A percentile compares a stretch with the other conserved stretches of the same genome.
These are phyloP conservation scores for Penaeus japonicus DNA, from an alignment of 1,140 invertebrate species.

Conservation along the genomic window DNA sequence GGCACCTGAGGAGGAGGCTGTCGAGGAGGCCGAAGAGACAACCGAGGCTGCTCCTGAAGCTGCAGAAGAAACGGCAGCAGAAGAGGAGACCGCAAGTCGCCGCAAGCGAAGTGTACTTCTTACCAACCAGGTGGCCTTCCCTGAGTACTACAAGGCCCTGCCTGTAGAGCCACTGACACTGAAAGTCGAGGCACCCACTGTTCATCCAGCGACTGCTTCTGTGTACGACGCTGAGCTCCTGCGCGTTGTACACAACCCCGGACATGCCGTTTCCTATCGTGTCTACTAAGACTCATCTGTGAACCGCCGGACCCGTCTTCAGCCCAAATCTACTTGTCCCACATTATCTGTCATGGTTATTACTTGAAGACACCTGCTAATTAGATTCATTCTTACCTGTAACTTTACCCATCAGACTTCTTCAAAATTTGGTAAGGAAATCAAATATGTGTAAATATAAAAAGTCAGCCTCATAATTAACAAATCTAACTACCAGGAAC, in stretches of 20 bases:
- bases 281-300: not conserved
- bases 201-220: not conserved
- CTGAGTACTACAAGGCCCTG: constrained; percentile 4
- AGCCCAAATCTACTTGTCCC: too few relatives aligned
- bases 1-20: not conserved
- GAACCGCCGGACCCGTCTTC: too few relatives aligned
- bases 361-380: too few relatives aligned
- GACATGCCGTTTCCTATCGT: constrained; percentile 64
- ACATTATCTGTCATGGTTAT: too few relatives aligned
- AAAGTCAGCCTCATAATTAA: too few relatives aligned
- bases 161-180: not conserved
- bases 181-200: not conserved
- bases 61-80: not conserved
- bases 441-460: too few relatives aligned
- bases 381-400: too few relatives aligned
- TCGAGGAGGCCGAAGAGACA: not conserved
- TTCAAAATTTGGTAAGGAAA: too few relatives aligned
- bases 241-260: constrained; percentile 64
- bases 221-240: constrained; percentile 63
- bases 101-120: too few relatives aligned
- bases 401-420: too few relatives aligned
- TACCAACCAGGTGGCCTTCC: not conserved
- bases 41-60: not conserved
- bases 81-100: not conserved
- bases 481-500: too few relatives aligned